Evolutionary conservation across 2,113 vertebrate genomes (phyloP).

Genomic region (Menidia beryllina): DNA sequence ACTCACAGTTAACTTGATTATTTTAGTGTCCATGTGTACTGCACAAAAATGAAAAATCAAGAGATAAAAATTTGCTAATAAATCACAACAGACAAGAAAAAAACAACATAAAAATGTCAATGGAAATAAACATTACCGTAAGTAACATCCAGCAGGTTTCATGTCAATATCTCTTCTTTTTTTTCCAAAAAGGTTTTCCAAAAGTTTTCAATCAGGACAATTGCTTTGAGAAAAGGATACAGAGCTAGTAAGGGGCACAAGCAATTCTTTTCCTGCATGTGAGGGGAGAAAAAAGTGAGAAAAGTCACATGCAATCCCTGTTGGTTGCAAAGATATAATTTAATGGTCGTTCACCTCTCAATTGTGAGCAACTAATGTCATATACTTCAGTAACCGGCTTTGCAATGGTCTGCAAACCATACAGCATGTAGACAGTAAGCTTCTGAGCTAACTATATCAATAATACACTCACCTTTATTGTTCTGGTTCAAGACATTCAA

Average conservation of each 20-base stretch:
- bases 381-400: too few species aligned
- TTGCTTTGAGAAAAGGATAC: constrained; percentile 85
- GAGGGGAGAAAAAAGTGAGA: background rate
- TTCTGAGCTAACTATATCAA: too few species aligned
- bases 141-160: background rate
- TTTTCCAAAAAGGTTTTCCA: too few species aligned
- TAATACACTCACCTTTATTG: constrained; percentile 85
- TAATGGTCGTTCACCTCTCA: too few species aligned
- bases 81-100: too few species aligned
- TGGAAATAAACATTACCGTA: background rate
- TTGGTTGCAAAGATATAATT: constrained; percentile 7
- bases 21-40: background rate
- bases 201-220: too few species aligned
- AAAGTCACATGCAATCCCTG: background rate
- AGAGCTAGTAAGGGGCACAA: constrained; percentile 94
- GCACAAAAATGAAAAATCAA: too few species aligned
- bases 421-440: too few species aligned
- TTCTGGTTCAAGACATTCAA: constrained; percentile 87
- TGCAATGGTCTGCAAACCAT: too few species aligned
- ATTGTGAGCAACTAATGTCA: too few species aligned
- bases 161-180: background rate
- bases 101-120: too few species aligned
- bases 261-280: constrained; percentile 88
- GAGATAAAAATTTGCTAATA: too few species aligned
- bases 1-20: background rate